Base-by-base conservation (phyloP, 2,113 vertebrate genomes). In the Nothocercus julius region DNA sequence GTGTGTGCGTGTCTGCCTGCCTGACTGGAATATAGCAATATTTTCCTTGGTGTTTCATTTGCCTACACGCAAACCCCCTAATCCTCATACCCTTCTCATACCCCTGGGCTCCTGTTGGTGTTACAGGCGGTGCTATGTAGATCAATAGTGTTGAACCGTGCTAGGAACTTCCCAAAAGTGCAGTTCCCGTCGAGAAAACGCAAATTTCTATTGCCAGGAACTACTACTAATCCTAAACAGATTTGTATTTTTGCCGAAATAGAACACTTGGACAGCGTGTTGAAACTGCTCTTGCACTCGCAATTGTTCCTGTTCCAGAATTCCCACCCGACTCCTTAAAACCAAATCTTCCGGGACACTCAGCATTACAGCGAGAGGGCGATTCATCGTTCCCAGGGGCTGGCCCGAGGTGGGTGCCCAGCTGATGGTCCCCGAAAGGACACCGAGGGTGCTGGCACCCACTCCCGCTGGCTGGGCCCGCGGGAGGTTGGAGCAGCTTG, bases 141-240 rank as follows among this genome's bases (percentile, higher is more conserved):
- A 70, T 63, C 38, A 32, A 40, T n/a, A 42, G 45, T 89, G 81
- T 66, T 85, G n/a, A 72, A 38, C 53, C 73, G 63, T 24, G 13
- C 24, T 69, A 68, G 79, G 82, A 77, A 80, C 22, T 38, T 84
- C 62, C 34, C 59, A 15, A 53, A 75, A 82, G 44, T 25, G 36
- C 40, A 51, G 17, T 74, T 95, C 36, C 61, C 76, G 47, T 82
- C 51, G 47, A 76, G 82, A 49, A 85, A 79, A 64, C 14, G 6
- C 32, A 22, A 8, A 45, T 72, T 85, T 45, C 56, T 63, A 6
- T 74, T 92, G 83, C 66, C 45, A 34, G 82, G 75, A 91, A 16
- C n/a, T 7, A 5, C 45, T 82, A 85, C 40, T 93, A 77, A 93
- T 91, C 88, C 53, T 70, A 64, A 95, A 66, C 56, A 91, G 54